Base-by-base conservation (phyloP, 2,888 invertebrate species). In the Drosophila mulleri region DNA sequence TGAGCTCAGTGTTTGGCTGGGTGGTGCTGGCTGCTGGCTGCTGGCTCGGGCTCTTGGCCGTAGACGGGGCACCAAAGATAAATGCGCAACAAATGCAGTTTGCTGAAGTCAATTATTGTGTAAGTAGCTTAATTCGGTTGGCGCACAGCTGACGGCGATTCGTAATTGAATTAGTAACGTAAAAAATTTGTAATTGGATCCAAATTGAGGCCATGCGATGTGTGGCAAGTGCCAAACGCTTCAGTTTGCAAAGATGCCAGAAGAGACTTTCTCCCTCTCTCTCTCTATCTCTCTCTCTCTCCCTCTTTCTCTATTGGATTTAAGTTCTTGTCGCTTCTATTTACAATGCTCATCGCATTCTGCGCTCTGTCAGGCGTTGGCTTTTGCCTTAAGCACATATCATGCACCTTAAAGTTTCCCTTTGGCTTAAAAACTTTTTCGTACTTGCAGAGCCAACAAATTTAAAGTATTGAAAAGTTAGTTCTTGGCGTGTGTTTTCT, bases 81-180 rank as follows among this genome's bases (percentile, higher is more conserved):
- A 84, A 84, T 87, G 84, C 80, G 84, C 87, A 86, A 84, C 87
- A 84, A 84, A 86, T 87, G 87, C 82, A 87, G 87, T 82, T 87
- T 87, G 84, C 72, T 84, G 57, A 87, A 86, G 84, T 84, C 84
- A 84, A 84, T 84, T 86, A 84, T 84, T 87, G 82, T 80, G 80
- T 78, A 84, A 84, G 84, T 84, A 84, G 84, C 84, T 84, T 84
- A 83, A 84, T 84, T 80, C 70, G 61, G 56, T 60, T 66, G 64
- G 47, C 60, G 66, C 56, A 67, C 59, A 73, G 58, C 73, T 65
- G 61, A 4, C 52, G 70, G 57, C 32, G 47, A 61, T 32, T 67
- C 26, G 35, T 68, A 76, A 79, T 73, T 79, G 66, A 79, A 76
- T 79, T 67, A 76, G 63, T 70, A 45, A 61, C 64, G 44, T 61